Evolutionary conservation across 2,113 vertebrate species (phyloP).

Genomic region (Macroglossus sobrinus): DNA sequence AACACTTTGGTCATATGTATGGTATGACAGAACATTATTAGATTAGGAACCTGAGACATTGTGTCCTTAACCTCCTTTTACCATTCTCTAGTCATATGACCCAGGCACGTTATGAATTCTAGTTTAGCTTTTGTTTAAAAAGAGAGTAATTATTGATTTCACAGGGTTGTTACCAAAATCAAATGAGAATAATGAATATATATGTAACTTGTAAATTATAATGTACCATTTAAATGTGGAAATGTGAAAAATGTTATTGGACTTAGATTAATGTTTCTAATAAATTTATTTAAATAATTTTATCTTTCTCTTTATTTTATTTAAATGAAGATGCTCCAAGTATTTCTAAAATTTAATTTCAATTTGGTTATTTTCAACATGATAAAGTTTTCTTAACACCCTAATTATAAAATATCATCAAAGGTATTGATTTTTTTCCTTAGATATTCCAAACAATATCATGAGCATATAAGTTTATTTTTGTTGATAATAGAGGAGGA

Average conservation of each 20-base stretch:
- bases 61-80: neutral
- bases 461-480: neutral
- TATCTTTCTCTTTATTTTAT: neutral
- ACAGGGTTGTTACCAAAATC: neutral
- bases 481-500: neutral
- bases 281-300: neutral
- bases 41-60: neutral
- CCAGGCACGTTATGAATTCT: neutral
- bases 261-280: neutral
- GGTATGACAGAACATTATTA: neutral
- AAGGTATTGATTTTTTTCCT: neutral
- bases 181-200: neutral
- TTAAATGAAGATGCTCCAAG: neutral
- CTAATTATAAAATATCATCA: neutral
- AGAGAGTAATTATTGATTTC: neutral
- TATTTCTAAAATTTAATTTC: conserved; percentile 14
- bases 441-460: neutral
- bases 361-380: neutral
- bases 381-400: neutral
- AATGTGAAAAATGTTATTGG: neutral
- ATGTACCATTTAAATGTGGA: neutral
- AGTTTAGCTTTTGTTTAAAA: neutral
- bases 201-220: neutral
- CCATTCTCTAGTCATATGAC: neutral
- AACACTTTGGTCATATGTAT: neutral